Conservation (phyloP, 1,140 invertebrate species). For the Neodiprion pinetum region DNA sequence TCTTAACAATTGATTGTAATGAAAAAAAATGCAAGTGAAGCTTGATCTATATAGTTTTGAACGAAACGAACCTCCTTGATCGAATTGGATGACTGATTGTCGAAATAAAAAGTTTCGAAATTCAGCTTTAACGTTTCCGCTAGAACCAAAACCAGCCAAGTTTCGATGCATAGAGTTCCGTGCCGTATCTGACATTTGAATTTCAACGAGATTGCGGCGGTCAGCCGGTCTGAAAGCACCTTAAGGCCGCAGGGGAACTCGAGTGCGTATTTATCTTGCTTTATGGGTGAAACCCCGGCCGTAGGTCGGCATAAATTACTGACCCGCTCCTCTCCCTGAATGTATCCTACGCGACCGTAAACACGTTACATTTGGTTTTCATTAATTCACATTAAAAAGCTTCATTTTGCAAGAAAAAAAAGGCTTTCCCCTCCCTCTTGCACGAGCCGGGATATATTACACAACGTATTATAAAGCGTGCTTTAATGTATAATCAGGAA, state of each 20-base stretch:
- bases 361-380: conserved; percentile 7
- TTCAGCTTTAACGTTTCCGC: no score
- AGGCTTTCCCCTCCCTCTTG: background rate
- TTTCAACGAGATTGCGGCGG: background rate
- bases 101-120: no score
- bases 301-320: background rate
- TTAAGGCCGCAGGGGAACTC: background rate
- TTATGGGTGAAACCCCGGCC: background rate
- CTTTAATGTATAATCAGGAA: background rate
- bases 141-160: no score
- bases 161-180: no score
- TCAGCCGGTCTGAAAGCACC: background rate
- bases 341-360: background rate
- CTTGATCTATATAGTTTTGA: no score
- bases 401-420: background rate
- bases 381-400: conserved; percentile 1
- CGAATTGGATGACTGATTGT: no score
- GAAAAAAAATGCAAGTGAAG: no score
- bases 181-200: no score
- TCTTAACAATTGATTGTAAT: no score
- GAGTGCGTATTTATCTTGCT: conserved; percentile 5
- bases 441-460: background rate
- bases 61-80: no score
- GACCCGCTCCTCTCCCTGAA: background rate
- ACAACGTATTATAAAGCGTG: background rate